Percentiles rank a stretch among this genome's conserved stretches.
Evolutionary conservation across 2,797 vertebrate species (phyloP).

Genomic region (Glossophaga mutica): DNA sequence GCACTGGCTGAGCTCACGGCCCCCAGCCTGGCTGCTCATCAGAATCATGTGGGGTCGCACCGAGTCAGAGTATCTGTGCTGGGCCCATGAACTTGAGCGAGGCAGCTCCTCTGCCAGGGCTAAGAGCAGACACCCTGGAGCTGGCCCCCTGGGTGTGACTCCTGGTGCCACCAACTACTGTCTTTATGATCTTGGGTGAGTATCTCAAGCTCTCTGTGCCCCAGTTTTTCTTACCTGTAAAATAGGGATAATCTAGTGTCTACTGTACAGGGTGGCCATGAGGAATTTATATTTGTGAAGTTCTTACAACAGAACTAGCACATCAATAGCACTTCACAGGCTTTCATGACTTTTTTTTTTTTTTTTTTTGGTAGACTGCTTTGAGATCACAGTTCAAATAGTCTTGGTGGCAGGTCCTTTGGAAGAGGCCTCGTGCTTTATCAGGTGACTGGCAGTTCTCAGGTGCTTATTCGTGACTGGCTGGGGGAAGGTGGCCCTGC

Average conservation of each 20-base stretch:
- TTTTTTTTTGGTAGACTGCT: not conserved
- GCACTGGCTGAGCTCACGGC: not conserved
- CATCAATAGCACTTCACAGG: accelerated
- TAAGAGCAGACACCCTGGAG: not conserved
- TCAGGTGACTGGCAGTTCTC: not conserved
- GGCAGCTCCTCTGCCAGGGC: not conserved
- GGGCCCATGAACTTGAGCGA: not conserved
- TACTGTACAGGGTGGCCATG: not conserved
- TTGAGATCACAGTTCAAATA: not conserved
- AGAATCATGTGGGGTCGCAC: not conserved
- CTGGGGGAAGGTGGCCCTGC: not conserved
- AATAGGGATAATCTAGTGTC: not conserved
- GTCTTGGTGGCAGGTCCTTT: not conserved
- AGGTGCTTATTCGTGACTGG: not conserved
- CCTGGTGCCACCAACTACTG: not conserved
- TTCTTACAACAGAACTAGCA: not conserved
- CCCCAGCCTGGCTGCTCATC: not conserved
- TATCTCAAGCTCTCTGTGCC: not conserved
- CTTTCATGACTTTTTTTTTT: not conserved
- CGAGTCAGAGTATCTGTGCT: not conserved
- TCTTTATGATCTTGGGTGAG: constrained; percentile 17
- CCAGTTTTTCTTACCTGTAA: constrained; percentile 3
- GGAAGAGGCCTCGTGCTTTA: not conserved
- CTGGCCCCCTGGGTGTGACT: not conserved
- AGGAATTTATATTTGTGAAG: not conserved